Evolutionary conservation across 2,113 vertebrate genomes (phyloP), one percentile per base, ranked within the genome.

Genomic region (Carollia perspicillata): DNA sequence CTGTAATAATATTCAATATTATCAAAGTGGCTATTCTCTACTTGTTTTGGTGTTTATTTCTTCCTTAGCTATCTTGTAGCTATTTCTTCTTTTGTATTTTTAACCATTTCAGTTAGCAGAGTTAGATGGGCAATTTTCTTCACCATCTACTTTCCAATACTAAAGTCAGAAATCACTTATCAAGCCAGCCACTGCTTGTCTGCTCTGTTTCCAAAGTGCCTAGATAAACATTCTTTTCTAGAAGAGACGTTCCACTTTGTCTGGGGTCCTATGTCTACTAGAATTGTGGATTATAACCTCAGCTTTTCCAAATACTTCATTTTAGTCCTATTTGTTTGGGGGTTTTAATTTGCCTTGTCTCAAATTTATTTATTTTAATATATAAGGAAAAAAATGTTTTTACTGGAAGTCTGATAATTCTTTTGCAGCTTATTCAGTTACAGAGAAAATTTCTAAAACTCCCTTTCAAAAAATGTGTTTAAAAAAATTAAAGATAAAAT

Each of bases 311-410:
- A 60, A 49, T 66, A 44, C 17, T 69, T 95, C 74, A 40, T 53
- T 91, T 66, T 4, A 26, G 3, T 58, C 4, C 6, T 53, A 0
- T 65, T 96, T 92, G 35, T 71, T 80, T 86, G n/a, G 5, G 10
- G 87, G 80, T 84, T 93, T 96, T 81, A 51, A 89, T 93, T 96
- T 93, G 14, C 7, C 17, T 80, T 94, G 30, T 30, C n/a, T 89
- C 55, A 16, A 93, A 47, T 77, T 89, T 77, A 86, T 87, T 89
- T 89, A 74, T 69, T 93, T 96, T 78, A 58, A 30, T 63, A 91
- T 18, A 58, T 66, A 55, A 42, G 42, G 42, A n/a, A 33, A 26
- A 79, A 91, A 91, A 55, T 72, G 6, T 75, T 90, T 78, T 85
- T 30, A 87, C 40, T 26, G 3, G 33, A 69, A 22, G 23, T 30